phyloP scores from a whole-genome alignment of 2,113 vertebrate species.

The Cephalopholis sonnerati region DNA sequence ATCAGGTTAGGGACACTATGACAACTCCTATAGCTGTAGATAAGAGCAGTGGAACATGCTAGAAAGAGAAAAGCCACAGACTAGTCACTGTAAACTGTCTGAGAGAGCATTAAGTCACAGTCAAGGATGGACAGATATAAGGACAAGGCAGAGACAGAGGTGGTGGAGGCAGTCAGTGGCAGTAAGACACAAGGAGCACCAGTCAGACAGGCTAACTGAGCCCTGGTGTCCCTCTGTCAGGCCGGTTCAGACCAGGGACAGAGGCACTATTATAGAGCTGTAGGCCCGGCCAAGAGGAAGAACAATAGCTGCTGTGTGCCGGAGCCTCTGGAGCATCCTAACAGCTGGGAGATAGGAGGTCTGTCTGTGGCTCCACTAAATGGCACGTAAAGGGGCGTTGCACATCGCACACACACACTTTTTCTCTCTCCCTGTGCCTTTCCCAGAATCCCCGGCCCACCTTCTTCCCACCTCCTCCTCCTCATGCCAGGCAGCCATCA shows the following conservation, averaged over 20 bases:
- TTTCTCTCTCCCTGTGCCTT: slow-evolving; percentile 20
- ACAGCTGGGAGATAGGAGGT: slow-evolving; percentile 82
- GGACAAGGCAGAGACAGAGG: slow-evolving; percentile 25
- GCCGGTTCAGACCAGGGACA: slow-evolving; percentile 72
- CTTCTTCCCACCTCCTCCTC: slow-evolving; percentile 45
- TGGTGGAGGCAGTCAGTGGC: slow-evolving; percentile 52
- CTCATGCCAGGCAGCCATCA: slow-evolving; percentile 42
- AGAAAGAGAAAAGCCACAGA: slow-evolving; percentile 1
- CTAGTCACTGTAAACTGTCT: slow-evolving; percentile 6
- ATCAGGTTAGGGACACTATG: not conserved
- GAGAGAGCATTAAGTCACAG: not conserved
- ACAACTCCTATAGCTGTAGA: not conserved
- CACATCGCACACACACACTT: not conserved
- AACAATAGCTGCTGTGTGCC: slow-evolving; percentile 85
- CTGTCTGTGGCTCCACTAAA: slow-evolving; percentile 64
- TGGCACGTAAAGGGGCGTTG: slow-evolving; percentile 49
- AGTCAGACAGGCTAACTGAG: slow-evolving; percentile 68
- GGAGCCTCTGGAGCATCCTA: slow-evolving; percentile 74
- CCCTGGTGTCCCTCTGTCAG: slow-evolving; percentile 66
- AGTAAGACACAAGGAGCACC: slow-evolving; percentile 67
- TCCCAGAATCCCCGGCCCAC: slow-evolving; percentile 53
- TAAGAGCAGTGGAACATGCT: not conserved
- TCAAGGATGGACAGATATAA: slow-evolving; percentile 11
- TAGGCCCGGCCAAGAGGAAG: slow-evolving; percentile 59
- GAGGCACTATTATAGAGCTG: slow-evolving; percentile 82